Evolutionary conservation across 2,113 vertebrate genomes (phyloP), one percentile per base, ranked within the genome.

Genomic region (Noturus placidus): DNA sequence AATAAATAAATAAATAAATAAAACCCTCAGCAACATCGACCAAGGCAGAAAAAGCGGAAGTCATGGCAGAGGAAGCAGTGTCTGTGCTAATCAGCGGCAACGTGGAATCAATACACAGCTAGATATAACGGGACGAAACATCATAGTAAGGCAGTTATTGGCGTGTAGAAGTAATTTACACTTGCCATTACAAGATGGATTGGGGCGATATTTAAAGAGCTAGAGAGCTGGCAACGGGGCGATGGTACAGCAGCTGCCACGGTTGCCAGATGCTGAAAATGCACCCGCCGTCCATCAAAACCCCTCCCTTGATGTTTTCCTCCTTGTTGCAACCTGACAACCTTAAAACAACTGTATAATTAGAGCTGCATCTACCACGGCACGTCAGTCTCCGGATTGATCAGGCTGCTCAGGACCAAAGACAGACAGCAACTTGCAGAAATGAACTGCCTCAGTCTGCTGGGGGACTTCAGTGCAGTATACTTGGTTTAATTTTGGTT

Each of bases 321-420:
- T 93, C 92, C 92, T 92, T 92, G 89, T 92, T 91, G 93, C 92
- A 94, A 94, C 93, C 94, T 93, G 95, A 95, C 94, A 95, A 94
- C 91, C 93, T 95, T 95, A 94, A 95, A 95, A 96, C 94, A 95
- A 95, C 95, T 95, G 95, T 94, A 95, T 95, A 95, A 95, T 96
- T 95, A 95, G 92, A 92, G 92, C 89, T 91, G 92, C 95, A 95
- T 94, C 94, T 95, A 94, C 92, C 94, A 93, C 86, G 86, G 87
- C 86, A 91, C 89, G 89, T 93, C 91, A 91, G 91, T 90, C 89
- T 80, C 88, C 80, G 84, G 92, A 92, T 92, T 89, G 89, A 91
- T 92, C 91, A 86, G 61, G 87, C 82, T 92, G 89, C 89, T 84
- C 42, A 27, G 83, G 72, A 82, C 89, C 81, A n/a, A 67, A 67